Base-by-base conservation (phyloP, 2,113 vertebrate species). In the Athene cunicularia region DNA sequence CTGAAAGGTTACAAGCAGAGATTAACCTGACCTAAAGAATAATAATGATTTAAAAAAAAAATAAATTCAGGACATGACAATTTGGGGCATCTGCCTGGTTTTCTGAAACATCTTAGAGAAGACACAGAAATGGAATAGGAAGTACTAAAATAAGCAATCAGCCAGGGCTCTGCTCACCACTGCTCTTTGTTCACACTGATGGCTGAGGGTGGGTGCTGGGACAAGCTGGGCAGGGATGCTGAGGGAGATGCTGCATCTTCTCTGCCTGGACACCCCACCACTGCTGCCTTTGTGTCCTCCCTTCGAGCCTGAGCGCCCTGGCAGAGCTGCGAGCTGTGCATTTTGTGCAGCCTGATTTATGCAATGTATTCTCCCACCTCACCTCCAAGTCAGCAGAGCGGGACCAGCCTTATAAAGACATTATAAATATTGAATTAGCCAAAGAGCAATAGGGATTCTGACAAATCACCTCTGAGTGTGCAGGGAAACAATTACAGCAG, bases 391-490 rank as follows among this genome's bases (percentile, higher is more conserved):
- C 93, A 75, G 70, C 30, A 20, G 79, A 94, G 91, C 7, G 0
- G 37, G 37, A 85, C 74, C 0, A 0, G 82, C 47, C 35, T 70
- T 37, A 90, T 79, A 35, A 82, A 95, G 89, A 82, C 80, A 59
- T 95, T 47, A 83, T 80, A 94, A 96, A 94, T 82, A 94, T 47
- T 83, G 80, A 80, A 86, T 90, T 55, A 55, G 68, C 20, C 28
- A 50, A 55, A 66, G 56, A 95, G 79, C 77, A 59, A 32, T 0
- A 26, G 86, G 66, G 91, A n/a, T 77, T 81, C 71, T 81, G 82
- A 95, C 75, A 96, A 82, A 96, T 82, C 75, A 41, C 86, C 70
- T 47, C 66, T 49, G 74, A 32, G 60, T 28, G 53, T 14, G 32
- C 75, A 43, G 79, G 62, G 82, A 67, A 92, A 90, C 71, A 86